These are phyloP conservation scores for Charadrius vociferus DNA, from an alignment of 2,113 vertebrate genomes.

Conservation along the genomic window DNA sequence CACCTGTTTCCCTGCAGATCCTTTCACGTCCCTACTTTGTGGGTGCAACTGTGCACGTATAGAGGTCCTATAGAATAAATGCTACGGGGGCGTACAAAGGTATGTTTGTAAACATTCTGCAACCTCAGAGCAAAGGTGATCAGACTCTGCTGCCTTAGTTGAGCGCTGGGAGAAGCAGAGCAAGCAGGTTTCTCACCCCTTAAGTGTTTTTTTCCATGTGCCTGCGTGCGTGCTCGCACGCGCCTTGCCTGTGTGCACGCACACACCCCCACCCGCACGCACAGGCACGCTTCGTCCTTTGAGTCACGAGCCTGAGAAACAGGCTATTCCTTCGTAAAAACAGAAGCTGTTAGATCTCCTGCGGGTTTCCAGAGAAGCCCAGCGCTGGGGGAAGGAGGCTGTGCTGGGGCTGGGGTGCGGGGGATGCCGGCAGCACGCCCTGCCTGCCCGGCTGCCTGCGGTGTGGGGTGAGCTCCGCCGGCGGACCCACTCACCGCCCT, in stretches of 20 bases:
- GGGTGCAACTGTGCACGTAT: rapidly evolving
- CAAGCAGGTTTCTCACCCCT: background rate
- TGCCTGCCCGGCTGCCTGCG: background rate
- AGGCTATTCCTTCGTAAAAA: background rate
- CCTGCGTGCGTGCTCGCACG: background rate
- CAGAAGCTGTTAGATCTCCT: background rate
- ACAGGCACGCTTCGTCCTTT: background rate
- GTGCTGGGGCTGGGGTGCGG: background rate
- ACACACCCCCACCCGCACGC: rapidly evolving
- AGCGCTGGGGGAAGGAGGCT: background rate
- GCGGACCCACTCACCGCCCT: background rate
- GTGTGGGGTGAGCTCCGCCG: too few species aligned
- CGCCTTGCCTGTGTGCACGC: background rate
- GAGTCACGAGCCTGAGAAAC: background rate
- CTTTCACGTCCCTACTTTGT: background rate
- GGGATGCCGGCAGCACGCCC: background rate
- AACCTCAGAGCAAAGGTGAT: background rate
- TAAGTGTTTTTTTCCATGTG: background rate
- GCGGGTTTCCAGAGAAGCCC: background rate
- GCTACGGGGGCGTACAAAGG: background rate
- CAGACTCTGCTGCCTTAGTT: background rate
- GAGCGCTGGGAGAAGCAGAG: rapidly evolving
- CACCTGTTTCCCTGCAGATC: background rate
- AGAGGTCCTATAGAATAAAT: background rate
- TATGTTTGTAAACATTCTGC: background rate